A percentile compares a stretch with the other conserved stretches of the same genome.
These are phyloP conservation scores for Echinarachnius parma DNA, from an alignment of 53 echinoderm and acorn worm species.

Conservation along the genomic window DNA sequence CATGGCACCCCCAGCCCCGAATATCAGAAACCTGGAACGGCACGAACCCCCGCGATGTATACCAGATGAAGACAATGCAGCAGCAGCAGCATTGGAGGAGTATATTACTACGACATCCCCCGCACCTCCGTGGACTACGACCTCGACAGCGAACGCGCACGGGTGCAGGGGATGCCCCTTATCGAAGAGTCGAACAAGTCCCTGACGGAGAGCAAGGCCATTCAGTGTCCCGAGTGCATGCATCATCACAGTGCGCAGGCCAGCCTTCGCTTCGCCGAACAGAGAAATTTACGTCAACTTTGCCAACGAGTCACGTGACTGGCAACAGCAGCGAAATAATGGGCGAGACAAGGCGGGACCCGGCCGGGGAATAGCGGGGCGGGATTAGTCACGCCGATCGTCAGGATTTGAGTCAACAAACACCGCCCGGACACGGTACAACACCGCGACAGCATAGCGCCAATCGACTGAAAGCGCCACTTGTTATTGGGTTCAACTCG, in stretches of 20 bases:
- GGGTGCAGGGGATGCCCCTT: slow-evolving; percentile 49
- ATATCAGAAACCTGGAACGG: slow-evolving; percentile 97
- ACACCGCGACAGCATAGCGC: slow-evolving; percentile 19
- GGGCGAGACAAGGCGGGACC: too few species aligned
- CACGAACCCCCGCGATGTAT: slow-evolving; percentile 93
- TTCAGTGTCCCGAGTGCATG: slow-evolving; percentile 96
- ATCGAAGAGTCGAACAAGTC: slow-evolving; percentile 60
- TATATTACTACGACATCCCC: slow-evolving; percentile 80
- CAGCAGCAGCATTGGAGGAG: slow-evolving; percentile 62
- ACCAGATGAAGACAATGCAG: slow-evolving; percentile 54
- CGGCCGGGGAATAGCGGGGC: too few species aligned
- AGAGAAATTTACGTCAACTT: slow-evolving; percentile 39
- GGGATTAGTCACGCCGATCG: not conserved
- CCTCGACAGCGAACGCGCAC: slow-evolving; percentile 67
- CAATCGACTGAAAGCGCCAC: slow-evolving; percentile 32
- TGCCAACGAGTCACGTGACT: slow-evolving; percentile 33
- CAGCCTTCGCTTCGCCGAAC: slow-evolving; percentile 47
- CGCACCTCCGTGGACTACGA: slow-evolving; percentile 89
- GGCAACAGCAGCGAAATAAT: slow-evolving; percentile 1
- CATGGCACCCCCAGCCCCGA: slow-evolving; percentile 69
- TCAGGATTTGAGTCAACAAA: slow-evolving; percentile 48
- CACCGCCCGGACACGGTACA: slow-evolving; percentile 34
- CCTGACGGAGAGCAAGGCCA: slow-evolving; percentile 74
- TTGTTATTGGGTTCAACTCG: slow-evolving; percentile 17
- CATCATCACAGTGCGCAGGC: slow-evolving; percentile 69